Evolutionary conservation across 1,140 invertebrate species (phyloP).

Genomic region (Homalodisca vitripennis): DNA sequence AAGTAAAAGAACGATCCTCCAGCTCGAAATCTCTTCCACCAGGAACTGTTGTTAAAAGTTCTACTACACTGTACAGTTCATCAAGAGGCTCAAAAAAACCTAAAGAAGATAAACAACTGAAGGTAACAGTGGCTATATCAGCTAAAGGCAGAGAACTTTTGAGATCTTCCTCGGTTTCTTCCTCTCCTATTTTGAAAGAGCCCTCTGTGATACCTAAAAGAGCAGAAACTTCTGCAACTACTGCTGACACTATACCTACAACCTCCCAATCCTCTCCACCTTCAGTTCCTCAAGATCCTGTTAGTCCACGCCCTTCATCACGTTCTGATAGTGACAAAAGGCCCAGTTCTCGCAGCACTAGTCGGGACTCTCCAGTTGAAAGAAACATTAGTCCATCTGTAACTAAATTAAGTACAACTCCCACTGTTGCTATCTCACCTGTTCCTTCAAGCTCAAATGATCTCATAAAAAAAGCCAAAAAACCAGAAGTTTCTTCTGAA

Average conservation of each 20-base stretch:
- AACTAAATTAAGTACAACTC: not conserved
- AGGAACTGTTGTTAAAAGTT: conserved; percentile 48
- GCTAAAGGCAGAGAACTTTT: conserved; percentile 51
- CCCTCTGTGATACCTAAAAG: conserved; percentile 31
- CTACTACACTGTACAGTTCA: conserved; percentile 46
- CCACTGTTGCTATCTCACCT: not conserved
- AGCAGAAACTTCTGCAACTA: conserved; percentile 41
- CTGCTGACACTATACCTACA: conserved; percentile 30
- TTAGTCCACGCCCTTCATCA: conserved; percentile 20
- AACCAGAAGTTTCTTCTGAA: conserved; percentile 25
- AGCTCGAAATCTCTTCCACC: conserved; percentile 41
- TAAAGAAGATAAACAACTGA: conserved; percentile 51
- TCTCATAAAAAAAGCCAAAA: conserved; percentile 30
- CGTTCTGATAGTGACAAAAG: conserved; percentile 29
- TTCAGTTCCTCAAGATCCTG: not conserved
- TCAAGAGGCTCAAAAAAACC: conserved; percentile 45
- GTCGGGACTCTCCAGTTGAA: conserved; percentile 1
- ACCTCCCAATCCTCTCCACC: not conserved
- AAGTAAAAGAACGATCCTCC: conserved; percentile 40
- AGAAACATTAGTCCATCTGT: conserved; percentile 3
- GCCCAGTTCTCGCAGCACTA: conserved; percentile 26
- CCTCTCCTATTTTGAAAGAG: conserved; percentile 25
- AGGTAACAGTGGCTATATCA: conserved; percentile 51
- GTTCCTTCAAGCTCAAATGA: conserved; percentile 24
- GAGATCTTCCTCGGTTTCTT: conserved; percentile 41